These are phyloP conservation scores for Orgyia antiqua DNA, from an alignment of 2,888 invertebrate genomes.

Conservation along the genomic window DNA sequence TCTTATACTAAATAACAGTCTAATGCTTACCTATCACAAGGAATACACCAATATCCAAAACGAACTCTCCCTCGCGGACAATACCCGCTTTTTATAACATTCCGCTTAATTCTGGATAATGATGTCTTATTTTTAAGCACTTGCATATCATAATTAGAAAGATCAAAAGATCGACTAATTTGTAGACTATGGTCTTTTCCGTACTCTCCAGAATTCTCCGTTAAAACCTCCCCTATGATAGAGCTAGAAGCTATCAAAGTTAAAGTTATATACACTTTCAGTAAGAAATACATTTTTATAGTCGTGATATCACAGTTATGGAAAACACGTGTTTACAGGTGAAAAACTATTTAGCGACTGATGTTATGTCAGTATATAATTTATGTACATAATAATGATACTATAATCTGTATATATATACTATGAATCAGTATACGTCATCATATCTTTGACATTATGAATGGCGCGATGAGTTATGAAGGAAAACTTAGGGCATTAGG, in stretches of 20 bases:
- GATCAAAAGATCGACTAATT: background rate
- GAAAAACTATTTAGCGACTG: background rate
- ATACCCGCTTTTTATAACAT: background rate
- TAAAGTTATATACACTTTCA: background rate
- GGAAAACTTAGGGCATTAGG: no score
- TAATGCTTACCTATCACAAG: slow-evolving; percentile 1
- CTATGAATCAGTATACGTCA: no score
- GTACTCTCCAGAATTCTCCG: background rate
- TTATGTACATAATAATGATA: no score
- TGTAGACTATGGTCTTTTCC: background rate
- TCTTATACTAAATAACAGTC: no score
- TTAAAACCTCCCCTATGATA: no score
- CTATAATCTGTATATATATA: no score
- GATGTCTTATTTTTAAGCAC: background rate
- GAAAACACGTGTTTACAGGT: background rate
- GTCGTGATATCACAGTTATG: background rate
- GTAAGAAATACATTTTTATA: background rate
- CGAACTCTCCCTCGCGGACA: background rate
- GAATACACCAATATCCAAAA: background rate
- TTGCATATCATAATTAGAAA: background rate
- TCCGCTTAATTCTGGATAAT: background rate
- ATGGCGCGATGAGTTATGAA: no score
- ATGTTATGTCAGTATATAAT: no score
- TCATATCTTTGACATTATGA: no score
- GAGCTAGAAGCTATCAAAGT: background rate